Evolutionary conservation across 30 jellyfish, hydroid and myxozoan species (phyloP).

Genomic region (Hydra vulgaris): DNA sequence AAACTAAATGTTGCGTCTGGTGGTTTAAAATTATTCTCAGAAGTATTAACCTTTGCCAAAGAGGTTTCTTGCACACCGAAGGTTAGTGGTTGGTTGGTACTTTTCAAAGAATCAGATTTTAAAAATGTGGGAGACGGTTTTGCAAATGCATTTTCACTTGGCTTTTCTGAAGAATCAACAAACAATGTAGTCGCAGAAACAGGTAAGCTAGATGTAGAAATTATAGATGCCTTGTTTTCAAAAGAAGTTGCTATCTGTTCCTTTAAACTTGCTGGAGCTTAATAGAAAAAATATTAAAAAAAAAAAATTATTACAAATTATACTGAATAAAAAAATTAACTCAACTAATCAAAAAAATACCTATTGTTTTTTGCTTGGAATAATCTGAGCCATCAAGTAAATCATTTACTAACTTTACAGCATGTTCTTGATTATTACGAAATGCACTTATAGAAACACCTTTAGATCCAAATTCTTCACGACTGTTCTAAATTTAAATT

Average conservation of each 20-base stretch:
- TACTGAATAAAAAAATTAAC: not conserved
- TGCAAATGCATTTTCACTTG: not conserved
- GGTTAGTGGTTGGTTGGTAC: not conserved
- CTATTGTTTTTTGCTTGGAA: not conserved
- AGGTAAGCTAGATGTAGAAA: not conserved
- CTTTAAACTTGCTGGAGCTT: not conserved
- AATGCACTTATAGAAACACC: slow-evolving; percentile 62
- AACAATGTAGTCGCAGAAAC: not conserved
- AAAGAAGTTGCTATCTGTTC: not conserved
- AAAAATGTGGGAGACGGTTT: not conserved
- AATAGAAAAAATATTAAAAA: not conserved
- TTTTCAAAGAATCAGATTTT: not conserved
- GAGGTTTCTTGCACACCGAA: not conserved
- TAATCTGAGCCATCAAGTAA: slow-evolving; percentile 31
- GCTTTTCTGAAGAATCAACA: not conserved
- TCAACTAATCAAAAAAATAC: not conserved
- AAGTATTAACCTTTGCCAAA: not conserved
- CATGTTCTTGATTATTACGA: slow-evolving; percentile 52
- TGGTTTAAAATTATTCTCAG: not conserved
- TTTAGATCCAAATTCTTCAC: slow-evolving; percentile 55
- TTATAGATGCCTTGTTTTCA: not conserved
- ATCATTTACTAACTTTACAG: slow-evolving; percentile 35
- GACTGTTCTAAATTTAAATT: slow-evolving; percentile 27
- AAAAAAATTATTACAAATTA: not conserved
- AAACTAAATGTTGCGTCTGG: not conserved